Evolutionary conservation across 2,113 vertebrate genomes (phyloP).

Genomic region (Colius striatus): DNA sequence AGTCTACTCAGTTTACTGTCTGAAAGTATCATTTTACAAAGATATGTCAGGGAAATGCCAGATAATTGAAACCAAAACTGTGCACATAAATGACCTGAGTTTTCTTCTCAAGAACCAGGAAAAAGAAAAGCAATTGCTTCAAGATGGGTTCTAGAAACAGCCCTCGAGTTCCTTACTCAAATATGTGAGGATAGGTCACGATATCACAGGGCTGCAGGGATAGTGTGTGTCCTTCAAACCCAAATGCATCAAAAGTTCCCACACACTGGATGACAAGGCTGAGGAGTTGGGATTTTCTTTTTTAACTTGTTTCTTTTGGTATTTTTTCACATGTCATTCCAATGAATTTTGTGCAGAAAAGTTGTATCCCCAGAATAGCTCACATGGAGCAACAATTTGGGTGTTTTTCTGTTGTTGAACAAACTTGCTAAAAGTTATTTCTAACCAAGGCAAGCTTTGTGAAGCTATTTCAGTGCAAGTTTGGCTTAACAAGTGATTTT

Average conservation of each 20-base stretch:
- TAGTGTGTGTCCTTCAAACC: background rate
- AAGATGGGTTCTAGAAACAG: background rate
- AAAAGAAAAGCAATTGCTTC: background rate
- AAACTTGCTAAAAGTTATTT: background rate
- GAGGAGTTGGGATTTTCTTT: fast-evolving
- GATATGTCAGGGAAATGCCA: background rate
- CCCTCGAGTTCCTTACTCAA: fast-evolving
- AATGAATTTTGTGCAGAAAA: background rate
- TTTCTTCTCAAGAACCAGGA: background rate
- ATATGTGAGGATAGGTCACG: background rate
- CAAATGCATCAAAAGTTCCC: background rate
- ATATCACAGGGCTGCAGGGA: background rate
- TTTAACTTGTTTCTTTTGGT: background rate
- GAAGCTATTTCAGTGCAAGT: background rate
- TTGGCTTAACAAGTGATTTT: background rate
- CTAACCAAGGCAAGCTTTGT: background rate
- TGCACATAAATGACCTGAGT: background rate
- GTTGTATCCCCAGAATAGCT: background rate
- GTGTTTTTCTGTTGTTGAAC: background rate
- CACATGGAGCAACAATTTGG: background rate
- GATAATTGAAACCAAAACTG: background rate
- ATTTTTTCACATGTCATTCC: background rate
- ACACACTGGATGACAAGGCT: background rate
- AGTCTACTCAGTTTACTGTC: background rate
- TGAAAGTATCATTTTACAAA: background rate